Percentiles rank a stretch among this genome's conserved stretches.
phyloP scores from a whole-genome alignment of 2,888 invertebrate genomes.

The Sipunculus nudus region DNA sequence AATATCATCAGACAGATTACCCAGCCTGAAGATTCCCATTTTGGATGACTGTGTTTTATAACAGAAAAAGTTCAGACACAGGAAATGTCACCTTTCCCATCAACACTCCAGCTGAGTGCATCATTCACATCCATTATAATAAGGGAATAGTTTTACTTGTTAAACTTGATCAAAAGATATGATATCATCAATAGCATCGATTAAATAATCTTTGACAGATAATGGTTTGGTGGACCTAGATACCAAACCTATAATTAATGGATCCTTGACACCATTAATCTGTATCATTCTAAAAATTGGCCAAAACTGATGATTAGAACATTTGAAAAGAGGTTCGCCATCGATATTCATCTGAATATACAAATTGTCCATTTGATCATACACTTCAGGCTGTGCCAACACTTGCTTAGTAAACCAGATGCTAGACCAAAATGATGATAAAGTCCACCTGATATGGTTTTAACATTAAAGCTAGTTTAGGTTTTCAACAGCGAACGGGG shows the following conservation, averaged over 20 bases:
- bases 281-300: background rate
- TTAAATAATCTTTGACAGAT: background rate
- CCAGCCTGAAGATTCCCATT: too few relatives aligned
- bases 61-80: too few relatives aligned
- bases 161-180: too few relatives aligned
- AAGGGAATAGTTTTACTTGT: slow-evolving; percentile 43
- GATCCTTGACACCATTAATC: background rate
- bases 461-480: background rate
- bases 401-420: background rate
- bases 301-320: background rate
- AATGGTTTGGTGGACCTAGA: background rate
- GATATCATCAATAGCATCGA: background rate
- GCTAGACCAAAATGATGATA: background rate
- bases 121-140: slow-evolving; percentile 49
- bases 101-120: slow-evolving; percentile 32
- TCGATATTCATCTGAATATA: background rate
- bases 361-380: too few relatives aligned
- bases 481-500: background rate
- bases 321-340: too few relatives aligned
- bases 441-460: background rate
- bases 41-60: too few relatives aligned
- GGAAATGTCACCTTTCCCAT: slow-evolving; percentile 34
- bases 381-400: too few relatives aligned
- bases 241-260: background rate
- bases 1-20: too few relatives aligned